A percentile compares a stretch with the other conserved stretches of the same genome.
Evolutionary conservation across 2,797 vertebrate species (phyloP).

Genomic region (Sebastes nivosus): DNA sequence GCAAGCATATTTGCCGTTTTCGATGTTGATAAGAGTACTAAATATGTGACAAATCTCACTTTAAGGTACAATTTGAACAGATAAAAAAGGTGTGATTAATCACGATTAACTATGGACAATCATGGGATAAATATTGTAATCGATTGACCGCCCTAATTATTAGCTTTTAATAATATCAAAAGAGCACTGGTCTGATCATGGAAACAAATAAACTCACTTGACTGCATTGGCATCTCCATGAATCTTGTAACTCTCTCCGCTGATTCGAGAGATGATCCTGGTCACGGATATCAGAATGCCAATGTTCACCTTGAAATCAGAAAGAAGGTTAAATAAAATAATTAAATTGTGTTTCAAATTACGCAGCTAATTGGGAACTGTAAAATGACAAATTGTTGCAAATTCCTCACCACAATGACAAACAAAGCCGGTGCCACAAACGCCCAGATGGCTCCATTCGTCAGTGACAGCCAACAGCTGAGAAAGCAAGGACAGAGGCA

Average conservation of each 20-base stretch:
- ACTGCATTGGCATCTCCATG: constrained; percentile 92
- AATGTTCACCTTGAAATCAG: constrained; percentile 87
- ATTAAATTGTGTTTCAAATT: neutral
- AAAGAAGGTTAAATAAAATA: neutral
- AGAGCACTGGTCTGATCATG: neutral
- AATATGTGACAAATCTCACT: too few relatives aligned
- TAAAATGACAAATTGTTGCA: neutral
- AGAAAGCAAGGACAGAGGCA: constrained; percentile 39
- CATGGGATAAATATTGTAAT: too few relatives aligned
- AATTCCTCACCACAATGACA: constrained; percentile 90
- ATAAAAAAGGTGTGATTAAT: too few relatives aligned
- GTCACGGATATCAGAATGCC: constrained; percentile 95
- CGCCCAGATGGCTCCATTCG: constrained; percentile 93
- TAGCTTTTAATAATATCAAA: neutral
- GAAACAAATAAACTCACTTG: constrained; percentile 85
- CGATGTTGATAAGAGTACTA: too few relatives aligned
- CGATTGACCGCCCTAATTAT: too few relatives aligned
- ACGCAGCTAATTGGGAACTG: neutral
- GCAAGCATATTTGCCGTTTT: too few relatives aligned
- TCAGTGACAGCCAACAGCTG: constrained; percentile 96
- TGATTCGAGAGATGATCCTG: constrained; percentile 95
- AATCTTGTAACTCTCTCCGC: constrained; percentile 93
- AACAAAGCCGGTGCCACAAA: constrained; percentile 95
- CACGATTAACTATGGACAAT: too few relatives aligned
- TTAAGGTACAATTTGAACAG: too few relatives aligned